Percentiles rank a stretch among this genome's conserved stretches.
Evolutionary conservation across 2,888 invertebrate genomes (phyloP).

Genomic region (Rotaria socialis): DNA sequence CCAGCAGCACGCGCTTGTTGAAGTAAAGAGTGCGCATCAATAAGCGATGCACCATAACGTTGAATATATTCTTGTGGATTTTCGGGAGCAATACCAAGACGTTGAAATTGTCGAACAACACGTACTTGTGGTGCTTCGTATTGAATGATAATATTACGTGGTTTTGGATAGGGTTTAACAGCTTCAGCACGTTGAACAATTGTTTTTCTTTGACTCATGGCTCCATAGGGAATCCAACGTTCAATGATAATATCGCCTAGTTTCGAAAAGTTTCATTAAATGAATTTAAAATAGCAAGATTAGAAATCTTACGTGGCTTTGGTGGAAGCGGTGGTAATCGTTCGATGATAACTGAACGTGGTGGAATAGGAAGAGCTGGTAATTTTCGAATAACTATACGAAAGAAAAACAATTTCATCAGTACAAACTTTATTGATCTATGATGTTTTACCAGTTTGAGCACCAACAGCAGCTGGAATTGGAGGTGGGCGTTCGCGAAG

Average conservation of each 20-base stretch:
- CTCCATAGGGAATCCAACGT: not conserved
- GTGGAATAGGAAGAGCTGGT: not conserved
- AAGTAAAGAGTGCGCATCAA: not conserved
- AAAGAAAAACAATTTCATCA: not conserved
- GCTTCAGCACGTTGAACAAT: not conserved
- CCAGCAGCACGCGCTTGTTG: conserved; percentile 17
- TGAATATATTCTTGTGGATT: not conserved
- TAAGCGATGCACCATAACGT: not conserved
- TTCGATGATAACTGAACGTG: not conserved
- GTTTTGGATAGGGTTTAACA: not conserved
- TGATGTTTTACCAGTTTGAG: not conserved
- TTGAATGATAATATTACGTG: not conserved
- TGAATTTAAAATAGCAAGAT: not conserved
- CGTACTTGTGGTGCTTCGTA: not conserved
- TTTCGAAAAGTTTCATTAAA: no score
- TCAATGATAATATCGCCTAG: not conserved
- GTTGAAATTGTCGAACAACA: conserved; percentile 6
- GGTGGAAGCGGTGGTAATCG: not conserved
- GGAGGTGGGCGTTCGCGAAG: not conserved
- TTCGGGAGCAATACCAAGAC: not conserved
- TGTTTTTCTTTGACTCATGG: not conserved
- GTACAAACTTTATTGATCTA: not conserved
- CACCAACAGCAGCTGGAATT: not conserved
- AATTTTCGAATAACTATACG: not conserved
- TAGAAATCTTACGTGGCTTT: not conserved